These are phyloP conservation scores for Liolophura sinensis DNA, from an alignment of 1,140 invertebrate genomes.

Conservation along the genomic window DNA sequence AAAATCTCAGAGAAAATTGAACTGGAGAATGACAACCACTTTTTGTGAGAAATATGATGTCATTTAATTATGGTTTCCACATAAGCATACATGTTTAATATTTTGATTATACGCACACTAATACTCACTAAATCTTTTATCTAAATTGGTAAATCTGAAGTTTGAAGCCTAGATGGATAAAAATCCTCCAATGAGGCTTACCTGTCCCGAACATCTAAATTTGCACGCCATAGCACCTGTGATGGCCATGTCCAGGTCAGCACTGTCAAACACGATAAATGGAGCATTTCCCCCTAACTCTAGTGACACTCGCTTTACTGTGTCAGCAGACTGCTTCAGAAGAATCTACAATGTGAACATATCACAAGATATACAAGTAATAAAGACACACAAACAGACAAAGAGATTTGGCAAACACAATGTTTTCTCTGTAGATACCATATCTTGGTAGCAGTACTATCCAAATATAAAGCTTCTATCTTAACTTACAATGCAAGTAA, in stretches of 20 bases:
- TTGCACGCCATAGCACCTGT: constrained; percentile 86
- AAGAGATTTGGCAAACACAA: constrained; percentile 4
- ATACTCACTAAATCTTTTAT: not conserved
- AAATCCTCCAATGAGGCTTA: constrained; percentile 31
- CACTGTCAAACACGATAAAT: constrained; percentile 94
- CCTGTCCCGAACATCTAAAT: constrained; percentile 93
- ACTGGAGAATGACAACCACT: too few species aligned
- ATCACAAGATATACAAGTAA: not conserved
- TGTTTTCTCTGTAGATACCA: not conserved
- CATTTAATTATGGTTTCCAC: too few species aligned
- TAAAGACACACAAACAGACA: not conserved
- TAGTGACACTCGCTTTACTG: constrained; percentile 86
- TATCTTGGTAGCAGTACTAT: not conserved
- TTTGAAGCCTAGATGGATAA: not conserved
- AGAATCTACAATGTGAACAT: constrained; percentile 66
- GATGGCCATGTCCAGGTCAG: constrained; percentile 88
- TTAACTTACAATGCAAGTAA: too few species aligned
- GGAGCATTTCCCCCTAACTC: constrained; percentile 99
- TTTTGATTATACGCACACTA: too few species aligned
- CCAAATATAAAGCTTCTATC: too few species aligned
- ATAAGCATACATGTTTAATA: too few species aligned
- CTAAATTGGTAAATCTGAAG: not conserved
- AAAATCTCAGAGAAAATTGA: too few species aligned
- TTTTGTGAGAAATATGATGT: too few species aligned
- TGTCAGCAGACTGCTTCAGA: constrained; percentile 80